These are phyloP conservation scores for Triops cancriformis DNA, from an alignment of 1,140 invertebrate species.

Conservation along the genomic window DNA sequence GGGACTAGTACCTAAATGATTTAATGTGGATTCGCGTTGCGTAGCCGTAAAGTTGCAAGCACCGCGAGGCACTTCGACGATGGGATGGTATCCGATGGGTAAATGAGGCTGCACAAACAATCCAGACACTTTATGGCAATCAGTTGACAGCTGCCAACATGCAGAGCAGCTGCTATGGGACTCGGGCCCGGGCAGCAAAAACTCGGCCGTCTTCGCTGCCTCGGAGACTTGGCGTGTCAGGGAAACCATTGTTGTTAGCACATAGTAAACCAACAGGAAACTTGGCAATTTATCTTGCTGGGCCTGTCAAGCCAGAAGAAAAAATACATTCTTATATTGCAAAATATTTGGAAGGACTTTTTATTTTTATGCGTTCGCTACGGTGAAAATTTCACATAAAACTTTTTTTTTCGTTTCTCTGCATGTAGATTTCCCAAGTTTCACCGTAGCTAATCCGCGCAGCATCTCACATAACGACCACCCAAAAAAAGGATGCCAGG, in stretches of 20 bases:
- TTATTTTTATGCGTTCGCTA: neutral
- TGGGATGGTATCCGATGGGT: neutral
- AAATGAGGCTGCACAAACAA: conserved; percentile 5
- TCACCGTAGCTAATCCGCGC: neutral
- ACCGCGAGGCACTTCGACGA: conserved; percentile 1
- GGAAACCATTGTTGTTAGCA: neutral
- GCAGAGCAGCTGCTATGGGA: neutral
- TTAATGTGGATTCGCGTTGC: conserved; percentile 3
- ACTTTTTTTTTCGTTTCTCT: neutral
- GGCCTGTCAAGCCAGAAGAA: neutral
- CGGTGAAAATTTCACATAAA: neutral
- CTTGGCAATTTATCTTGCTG: neutral
- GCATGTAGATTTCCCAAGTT: neutral
- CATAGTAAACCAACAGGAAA: neutral
- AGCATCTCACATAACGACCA: neutral
- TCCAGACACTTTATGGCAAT: conserved; percentile 10
- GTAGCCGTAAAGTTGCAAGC: neutral
- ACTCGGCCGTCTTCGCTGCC: neutral
- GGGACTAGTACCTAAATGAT: neutral
- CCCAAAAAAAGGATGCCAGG: neutral
- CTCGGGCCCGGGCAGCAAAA: neutral
- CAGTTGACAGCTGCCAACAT: conserved; percentile 9
- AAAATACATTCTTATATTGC: neutral
- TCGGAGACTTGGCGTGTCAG: neutral
- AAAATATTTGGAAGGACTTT: neutral